Conservation (phyloP, 2,797 vertebrate genomes). For the Acanthiza pusilla region DNA sequence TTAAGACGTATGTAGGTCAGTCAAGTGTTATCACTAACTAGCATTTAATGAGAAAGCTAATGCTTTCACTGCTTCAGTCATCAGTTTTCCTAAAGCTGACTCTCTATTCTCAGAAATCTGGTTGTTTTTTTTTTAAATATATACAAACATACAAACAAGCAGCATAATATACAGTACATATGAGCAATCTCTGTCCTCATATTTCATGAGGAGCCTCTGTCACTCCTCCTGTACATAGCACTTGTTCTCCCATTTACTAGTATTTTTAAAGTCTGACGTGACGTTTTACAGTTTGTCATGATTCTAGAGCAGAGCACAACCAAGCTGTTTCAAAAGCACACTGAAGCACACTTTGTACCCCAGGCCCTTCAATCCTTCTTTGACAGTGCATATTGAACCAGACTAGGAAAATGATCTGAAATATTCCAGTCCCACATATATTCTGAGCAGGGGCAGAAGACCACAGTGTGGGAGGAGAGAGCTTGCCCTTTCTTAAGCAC, state of each 20-base stretch:
- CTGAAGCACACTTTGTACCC: not conserved
- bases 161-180: not conserved
- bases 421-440: not conserved
- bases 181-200: not conserved
- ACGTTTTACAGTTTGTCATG: not conserved
- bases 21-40: not conserved
- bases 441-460: not conserved
- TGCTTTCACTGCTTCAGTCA: constrained; percentile 23
- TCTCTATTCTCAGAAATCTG: constrained; percentile 19
- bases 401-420: not conserved
- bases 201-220: not conserved
- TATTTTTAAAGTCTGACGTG: not conserved
- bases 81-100: constrained; percentile 18
- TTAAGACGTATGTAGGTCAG: constrained; percentile 20
- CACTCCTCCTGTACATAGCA: not conserved
- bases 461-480: not conserved
- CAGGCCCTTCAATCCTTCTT: not conserved
- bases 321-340: not conserved
- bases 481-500: not conserved
- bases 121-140: not conserved
- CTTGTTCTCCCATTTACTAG: not conserved
- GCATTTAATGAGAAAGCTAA: constrained; percentile 48
- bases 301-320: not conserved
- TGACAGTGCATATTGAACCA: not conserved
- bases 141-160: not conserved